Percentiles rank a stretch among this genome's conserved stretches.
These are phyloP conservation scores for Eufriesea mexicana DNA, from an alignment of 1,140 invertebrate genomes.

Conservation along the genomic window DNA sequence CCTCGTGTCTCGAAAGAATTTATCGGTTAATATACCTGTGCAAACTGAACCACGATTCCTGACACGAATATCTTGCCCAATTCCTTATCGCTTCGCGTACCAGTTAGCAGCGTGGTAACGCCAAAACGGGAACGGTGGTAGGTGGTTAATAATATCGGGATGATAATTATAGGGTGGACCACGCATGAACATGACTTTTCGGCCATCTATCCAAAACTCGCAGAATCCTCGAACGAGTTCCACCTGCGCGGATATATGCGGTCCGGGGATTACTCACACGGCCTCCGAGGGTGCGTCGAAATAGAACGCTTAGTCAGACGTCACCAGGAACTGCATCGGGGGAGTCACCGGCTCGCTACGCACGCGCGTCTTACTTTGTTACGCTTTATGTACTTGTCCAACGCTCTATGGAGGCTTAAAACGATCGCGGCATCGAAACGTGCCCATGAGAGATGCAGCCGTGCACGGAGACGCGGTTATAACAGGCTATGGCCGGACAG, in stretches of 20 bases:
- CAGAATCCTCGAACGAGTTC: slow-evolving; percentile 66
- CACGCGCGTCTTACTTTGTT: slow-evolving; percentile 53
- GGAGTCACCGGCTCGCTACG: slow-evolving; percentile 56
- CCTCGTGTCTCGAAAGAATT: background rate
- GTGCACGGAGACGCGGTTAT: background rate
- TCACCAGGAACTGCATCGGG: slow-evolving; percentile 63
- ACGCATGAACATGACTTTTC: slow-evolving; percentile 50
- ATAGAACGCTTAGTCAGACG: slow-evolving; percentile 75
- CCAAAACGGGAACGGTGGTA: slow-evolving; percentile 13
- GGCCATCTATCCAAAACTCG: slow-evolving; percentile 67
- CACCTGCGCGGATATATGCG: slow-evolving; percentile 64
- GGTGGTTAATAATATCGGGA: slow-evolving; percentile 42
- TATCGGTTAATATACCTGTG: background rate
- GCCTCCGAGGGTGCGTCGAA: slow-evolving; percentile 66
- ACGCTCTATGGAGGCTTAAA: slow-evolving; percentile 24
- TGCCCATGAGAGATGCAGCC: background rate
- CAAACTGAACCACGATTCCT: background rate
- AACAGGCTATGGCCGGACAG: slow-evolving; percentile 6
- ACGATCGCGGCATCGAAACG: slow-evolving; percentile 18
- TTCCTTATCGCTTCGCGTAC: background rate
- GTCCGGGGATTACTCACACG: slow-evolving; percentile 68
- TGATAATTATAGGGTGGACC: slow-evolving; percentile 48
- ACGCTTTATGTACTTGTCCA: slow-evolving; percentile 52
- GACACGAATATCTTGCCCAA: slow-evolving; percentile 12
- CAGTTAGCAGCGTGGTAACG: slow-evolving; percentile 13